Evolutionary conservation across 30 jellyfish, hydroid and myxozoan genomes (phyloP).

Genomic region (Mastigias papua): DNA sequence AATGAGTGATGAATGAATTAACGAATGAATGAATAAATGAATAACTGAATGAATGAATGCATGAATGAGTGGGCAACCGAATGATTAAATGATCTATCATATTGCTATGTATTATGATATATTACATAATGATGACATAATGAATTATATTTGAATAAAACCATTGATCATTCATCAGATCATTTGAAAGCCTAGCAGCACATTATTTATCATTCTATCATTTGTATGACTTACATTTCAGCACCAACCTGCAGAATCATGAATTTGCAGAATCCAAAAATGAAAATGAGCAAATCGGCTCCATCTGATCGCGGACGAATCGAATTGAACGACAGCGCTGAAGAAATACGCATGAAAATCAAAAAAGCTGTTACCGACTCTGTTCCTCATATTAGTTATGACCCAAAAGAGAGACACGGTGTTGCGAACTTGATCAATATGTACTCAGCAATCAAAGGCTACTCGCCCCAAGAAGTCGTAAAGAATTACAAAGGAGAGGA

Average conservation of each 20-base stretch:
- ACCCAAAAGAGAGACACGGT: slow-evolving; percentile 78
- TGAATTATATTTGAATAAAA: no score
- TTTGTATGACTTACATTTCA: background rate
- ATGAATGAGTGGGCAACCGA: background rate
- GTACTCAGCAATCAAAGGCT: slow-evolving; percentile 51
- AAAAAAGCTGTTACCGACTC: slow-evolving; percentile 93
- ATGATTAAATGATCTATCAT: no score
- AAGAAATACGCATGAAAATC: slow-evolving; percentile 55
- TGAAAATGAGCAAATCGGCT: slow-evolving; percentile 94
- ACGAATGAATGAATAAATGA: background rate
- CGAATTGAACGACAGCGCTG: slow-evolving; percentile 77
- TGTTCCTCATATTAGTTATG: slow-evolving; percentile 63
- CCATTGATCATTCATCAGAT: no score
- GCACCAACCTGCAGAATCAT: slow-evolving; percentile 73
- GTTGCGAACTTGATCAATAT: slow-evolving; percentile 79
- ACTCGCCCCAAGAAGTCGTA: slow-evolving; percentile 26
- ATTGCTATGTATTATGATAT: no score
- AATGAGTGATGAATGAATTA: background rate
- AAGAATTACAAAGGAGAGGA: slow-evolving; percentile 32
- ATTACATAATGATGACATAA: no score
- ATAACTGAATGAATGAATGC: background rate
- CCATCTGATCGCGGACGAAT: slow-evolving; percentile 71
- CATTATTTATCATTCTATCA: background rate
- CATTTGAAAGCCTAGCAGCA: no score
- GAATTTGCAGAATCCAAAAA: slow-evolving; percentile 81